A percentile compares a stretch with the other conserved stretches of the same genome.
Evolutionary conservation across 2,797 vertebrate species (phyloP).

Genomic region (Cuculus canorus): DNA sequence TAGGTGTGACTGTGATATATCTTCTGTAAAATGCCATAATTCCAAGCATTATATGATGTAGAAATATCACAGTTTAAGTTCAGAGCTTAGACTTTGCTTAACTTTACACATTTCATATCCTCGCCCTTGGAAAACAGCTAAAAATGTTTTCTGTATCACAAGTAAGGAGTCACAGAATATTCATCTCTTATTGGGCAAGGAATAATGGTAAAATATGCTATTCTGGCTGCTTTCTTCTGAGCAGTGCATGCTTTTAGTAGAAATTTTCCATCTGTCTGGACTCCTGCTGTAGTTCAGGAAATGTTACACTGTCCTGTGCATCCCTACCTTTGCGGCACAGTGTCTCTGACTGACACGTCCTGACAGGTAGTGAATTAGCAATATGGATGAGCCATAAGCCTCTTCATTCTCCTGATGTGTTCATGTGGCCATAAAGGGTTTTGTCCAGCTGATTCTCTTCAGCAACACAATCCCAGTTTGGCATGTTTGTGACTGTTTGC

Average conservation of each 20-base stretch:
- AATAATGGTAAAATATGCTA: not conserved
- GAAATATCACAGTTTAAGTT: not conserved
- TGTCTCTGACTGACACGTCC: not conserved
- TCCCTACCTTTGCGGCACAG: fast-evolving
- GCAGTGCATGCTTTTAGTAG: not conserved
- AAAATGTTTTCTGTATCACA: not conserved
- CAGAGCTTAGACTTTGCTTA: not conserved
- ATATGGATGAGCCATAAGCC: fast-evolving
- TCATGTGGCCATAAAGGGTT: not conserved
- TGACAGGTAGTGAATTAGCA: not conserved
- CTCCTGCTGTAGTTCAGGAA: not conserved
- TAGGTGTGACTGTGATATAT: not conserved
- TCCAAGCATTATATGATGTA: not conserved
- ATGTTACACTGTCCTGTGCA: fast-evolving
- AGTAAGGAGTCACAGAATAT: not conserved
- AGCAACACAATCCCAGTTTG: not conserved
- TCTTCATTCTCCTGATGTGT: not conserved
- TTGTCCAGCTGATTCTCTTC: not conserved
- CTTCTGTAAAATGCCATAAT: not conserved
- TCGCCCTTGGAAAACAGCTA: not conserved
- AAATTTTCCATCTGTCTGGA: not conserved
- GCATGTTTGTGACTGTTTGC: not conserved
- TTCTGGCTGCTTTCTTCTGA: not conserved
- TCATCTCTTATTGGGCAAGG: not conserved
- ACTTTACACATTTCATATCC: not conserved